Base-by-base conservation (phyloP, 2,797 vertebrate species). In the Dicrostonyx torquatus region DNA sequence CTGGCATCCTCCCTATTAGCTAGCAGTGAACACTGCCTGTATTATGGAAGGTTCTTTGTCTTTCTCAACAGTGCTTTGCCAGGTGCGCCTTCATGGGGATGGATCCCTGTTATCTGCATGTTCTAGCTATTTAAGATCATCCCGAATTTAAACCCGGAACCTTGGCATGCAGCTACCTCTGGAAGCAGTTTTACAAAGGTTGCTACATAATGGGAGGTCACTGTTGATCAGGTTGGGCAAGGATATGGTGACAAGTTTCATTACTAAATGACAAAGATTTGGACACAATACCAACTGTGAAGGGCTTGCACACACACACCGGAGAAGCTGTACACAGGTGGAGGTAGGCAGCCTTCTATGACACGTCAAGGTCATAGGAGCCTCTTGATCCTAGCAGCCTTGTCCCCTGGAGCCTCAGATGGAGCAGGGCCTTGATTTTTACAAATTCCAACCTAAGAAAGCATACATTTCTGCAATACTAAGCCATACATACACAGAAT, bases 311-410 rank as follows among this genome's bases (percentile, higher is more conserved):
- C 26, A 68, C 15, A 20, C 10, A 50, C 34, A 6, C 7, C 0
- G 29, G 5, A 70, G 24, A 20, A 43, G 20, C 37, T 14, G 8
- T 9, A 8, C 0, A 9, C 22, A 34, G 0, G 1, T 9, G 9
- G 5, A 0, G 1, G 45, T 20, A 4, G 31, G 0, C 0, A 1
- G 8, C 11, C 6, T 1, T 11, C 3, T 4, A 11, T 1, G 0
- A 4, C 18, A 10, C 2, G 48, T 26, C 2, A 0, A 40, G 37
- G 9, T 13, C n/a, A 34, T 48, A 17, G 17, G 3, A 76, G 22
- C 29, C 43, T 29, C 29, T 70, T 2, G 37, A n/a, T 13, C 17
- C 45, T 26, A 60, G 40, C 1, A 70, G 34, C 1, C 22, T 22
- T 34, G 11, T 29, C 2, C 26, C 17, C 15, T 9, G 5, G 12